These are phyloP conservation scores for Rhodinocichla rosea DNA, from an alignment of 2,113 vertebrate genomes.

Conservation along the genomic window DNA sequence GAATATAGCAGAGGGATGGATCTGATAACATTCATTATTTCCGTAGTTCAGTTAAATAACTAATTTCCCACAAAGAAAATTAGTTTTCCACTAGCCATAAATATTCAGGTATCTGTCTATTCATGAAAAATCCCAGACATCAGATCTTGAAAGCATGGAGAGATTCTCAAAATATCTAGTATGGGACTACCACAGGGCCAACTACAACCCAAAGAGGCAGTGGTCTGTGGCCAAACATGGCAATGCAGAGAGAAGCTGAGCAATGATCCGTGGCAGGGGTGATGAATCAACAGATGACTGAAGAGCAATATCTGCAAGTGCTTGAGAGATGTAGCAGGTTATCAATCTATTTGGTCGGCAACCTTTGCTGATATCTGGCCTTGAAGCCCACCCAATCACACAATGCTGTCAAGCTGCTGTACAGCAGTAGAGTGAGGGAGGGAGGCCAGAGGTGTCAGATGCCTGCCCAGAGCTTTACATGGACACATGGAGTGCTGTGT, in stretches of 20 bases:
- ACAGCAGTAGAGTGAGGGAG: fast-evolving
- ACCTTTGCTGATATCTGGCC: background rate
- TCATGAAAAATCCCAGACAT: background rate
- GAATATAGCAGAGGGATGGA: background rate
- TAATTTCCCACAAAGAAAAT: background rate
- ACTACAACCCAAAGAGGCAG: background rate
- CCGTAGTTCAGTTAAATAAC: background rate
- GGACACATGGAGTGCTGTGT: background rate
- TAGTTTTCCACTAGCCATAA: background rate
- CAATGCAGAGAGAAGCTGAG: background rate
- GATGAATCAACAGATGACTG: background rate
- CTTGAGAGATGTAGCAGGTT: background rate
- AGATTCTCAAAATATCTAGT: background rate
- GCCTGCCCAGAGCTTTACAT: background rate
- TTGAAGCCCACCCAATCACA: background rate
- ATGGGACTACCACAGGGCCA: background rate
- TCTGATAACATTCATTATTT: background rate
- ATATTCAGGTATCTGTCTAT: background rate
- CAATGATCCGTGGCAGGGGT: background rate
- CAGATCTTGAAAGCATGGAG: background rate
- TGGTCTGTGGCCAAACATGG: background rate
- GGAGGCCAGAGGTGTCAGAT: background rate
- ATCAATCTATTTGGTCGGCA: background rate
- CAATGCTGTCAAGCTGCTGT: background rate
- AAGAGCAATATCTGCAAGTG: background rate